Percentiles rank a stretch among this genome's conserved stretches.
phyloP scores from a whole-genome alignment of 2,113 vertebrate genomes.

The Dinomys branickii region DNA sequence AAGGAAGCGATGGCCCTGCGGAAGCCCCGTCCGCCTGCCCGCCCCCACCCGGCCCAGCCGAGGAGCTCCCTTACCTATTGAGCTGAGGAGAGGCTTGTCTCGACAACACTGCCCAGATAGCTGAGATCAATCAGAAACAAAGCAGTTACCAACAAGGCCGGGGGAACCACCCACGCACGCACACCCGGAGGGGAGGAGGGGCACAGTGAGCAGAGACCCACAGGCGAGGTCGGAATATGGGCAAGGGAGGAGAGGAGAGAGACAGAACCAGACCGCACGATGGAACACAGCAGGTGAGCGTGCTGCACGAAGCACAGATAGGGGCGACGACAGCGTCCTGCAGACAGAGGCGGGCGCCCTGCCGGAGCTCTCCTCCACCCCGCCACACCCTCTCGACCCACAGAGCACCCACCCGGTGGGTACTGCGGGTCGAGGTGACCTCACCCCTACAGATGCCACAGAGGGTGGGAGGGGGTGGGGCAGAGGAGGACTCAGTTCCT shows the following conservation, averaged over 20 bases:
- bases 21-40: constrained; percentile 94
- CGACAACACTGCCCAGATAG: constrained; percentile 99
- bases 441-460: constrained; percentile 86
- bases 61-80: constrained; percentile 99
- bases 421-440: constrained; percentile 45
- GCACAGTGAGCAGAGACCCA: constrained; percentile 81
- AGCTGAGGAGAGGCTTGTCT: constrained; percentile 99
- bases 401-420: constrained; percentile 31
- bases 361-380: constrained; percentile 3
- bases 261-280: constrained; percentile 82
- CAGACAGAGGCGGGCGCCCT: constrained; percentile 53
- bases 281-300: constrained; percentile 85
- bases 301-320: constrained; percentile 83
- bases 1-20: constrained; percentile 95
- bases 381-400: neutral
- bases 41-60: constrained; percentile 91
- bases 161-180: constrained; percentile 84
- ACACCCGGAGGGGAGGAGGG: constrained; percentile 84
- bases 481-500: constrained; percentile 73
- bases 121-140: constrained; percentile 99
- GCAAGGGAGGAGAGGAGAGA: constrained; percentile 82
- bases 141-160: constrained; percentile 95
- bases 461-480: constrained; percentile 77
- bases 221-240: constrained; percentile 74
- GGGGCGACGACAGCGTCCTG: constrained; percentile 71